Percentiles rank a stretch among this genome's conserved stretches.
These are phyloP conservation scores for Microtus ochrogaster DNA, from an alignment of 2,113 vertebrate species.

Conservation along the genomic window DNA sequence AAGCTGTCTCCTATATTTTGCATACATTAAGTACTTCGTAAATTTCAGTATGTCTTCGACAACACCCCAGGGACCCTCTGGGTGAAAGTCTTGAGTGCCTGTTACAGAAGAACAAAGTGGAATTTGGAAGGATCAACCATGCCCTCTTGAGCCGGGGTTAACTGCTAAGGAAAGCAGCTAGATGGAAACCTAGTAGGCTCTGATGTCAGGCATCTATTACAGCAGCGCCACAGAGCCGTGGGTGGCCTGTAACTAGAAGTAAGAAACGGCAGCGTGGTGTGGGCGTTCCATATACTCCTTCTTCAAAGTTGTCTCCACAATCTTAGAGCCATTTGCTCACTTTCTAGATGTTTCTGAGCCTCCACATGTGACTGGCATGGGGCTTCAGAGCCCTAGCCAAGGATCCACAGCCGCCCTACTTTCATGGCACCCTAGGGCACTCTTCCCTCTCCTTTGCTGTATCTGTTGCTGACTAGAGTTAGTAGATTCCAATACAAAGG, in stretches of 20 bases:
- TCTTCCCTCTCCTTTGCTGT: not conserved
- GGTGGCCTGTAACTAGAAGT: not conserved
- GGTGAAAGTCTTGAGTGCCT: not conserved
- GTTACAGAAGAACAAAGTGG: not conserved
- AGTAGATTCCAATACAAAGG: not conserved
- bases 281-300: not conserved
- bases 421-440: not conserved
- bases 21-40: not conserved
- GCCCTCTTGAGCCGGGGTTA: not conserved
- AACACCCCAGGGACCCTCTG: not conserved
- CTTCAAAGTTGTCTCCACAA: not conserved
- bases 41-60: not conserved
- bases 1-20: not conserved
- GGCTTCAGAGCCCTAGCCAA: not conserved
- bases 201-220: not conserved
- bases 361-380: conserved; percentile 28
- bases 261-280: not conserved
- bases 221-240: not conserved
- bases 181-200: not conserved
- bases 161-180: not conserved
- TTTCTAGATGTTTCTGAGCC: conserved; percentile 40
- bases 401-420: not conserved
- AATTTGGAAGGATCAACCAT: not conserved
- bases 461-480: conserved; percentile 1
- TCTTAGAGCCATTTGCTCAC: not conserved